These are phyloP conservation scores for Cololabis saira DNA, from an alignment of 2,113 vertebrate species.

Conservation along the genomic window DNA sequence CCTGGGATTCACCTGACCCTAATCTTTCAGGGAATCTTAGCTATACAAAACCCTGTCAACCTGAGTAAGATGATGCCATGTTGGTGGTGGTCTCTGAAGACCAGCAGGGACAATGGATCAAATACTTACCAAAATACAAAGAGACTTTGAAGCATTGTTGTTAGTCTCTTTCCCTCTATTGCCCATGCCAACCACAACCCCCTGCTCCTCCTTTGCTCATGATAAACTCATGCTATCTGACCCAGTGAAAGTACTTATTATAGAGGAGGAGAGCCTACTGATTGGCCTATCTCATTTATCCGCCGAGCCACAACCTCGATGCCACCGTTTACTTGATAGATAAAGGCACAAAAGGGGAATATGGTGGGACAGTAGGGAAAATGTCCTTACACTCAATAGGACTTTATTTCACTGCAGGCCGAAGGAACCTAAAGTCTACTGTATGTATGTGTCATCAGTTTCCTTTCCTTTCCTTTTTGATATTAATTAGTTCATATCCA, in stretches of 20 bases:
- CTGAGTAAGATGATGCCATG: constrained; percentile 79
- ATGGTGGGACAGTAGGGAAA: too few relatives aligned
- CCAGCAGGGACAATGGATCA: constrained; percentile 78
- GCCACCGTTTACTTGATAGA: constrained; percentile 25
- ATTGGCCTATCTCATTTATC: constrained; percentile 39
- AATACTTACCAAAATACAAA: constrained; percentile 66
- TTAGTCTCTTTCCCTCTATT: constrained; percentile 49
- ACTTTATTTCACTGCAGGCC: too few relatives aligned
- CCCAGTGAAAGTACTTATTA: constrained; percentile 66
- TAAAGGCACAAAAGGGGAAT: neutral
- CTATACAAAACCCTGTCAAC: constrained; percentile 68
- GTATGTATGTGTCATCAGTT: too few relatives aligned
- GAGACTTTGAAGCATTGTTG: constrained; percentile 80
- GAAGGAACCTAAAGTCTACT: too few relatives aligned
- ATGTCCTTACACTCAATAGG: too few relatives aligned
- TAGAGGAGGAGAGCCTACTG: constrained; percentile 27
- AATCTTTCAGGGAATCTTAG: constrained; percentile 71
- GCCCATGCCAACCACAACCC: constrained; percentile 47
- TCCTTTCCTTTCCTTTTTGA: too few relatives aligned
- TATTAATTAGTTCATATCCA: too few relatives aligned
- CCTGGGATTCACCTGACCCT: constrained; percentile 65
- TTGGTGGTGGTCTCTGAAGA: constrained; percentile 77
- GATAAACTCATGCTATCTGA: constrained; percentile 28
- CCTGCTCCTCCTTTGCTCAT: constrained; percentile 46
- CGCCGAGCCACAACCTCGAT: constrained; percentile 52